Evolutionary conservation across 2,888 invertebrate genomes (phyloP).

Genomic region (Chrysina gloriosa): DNA sequence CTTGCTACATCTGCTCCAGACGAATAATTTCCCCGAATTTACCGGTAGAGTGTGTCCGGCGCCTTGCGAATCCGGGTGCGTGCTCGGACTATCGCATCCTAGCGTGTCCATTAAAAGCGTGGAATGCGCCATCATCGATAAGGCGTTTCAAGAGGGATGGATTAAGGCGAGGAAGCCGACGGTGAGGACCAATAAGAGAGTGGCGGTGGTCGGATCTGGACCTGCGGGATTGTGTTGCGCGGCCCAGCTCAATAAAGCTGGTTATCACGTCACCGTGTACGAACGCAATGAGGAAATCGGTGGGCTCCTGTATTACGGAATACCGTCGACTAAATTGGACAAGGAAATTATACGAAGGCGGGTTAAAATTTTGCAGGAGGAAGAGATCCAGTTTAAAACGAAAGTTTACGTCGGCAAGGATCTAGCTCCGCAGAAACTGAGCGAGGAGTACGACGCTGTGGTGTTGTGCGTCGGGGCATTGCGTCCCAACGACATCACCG

Average conservation of each 20-base stretch:
- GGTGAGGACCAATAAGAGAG: conserved; percentile 61
- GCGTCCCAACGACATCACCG: conserved; percentile 91
- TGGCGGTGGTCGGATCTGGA: conserved; percentile 94
- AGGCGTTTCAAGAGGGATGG: conserved; percentile 97
- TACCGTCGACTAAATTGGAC: conserved; percentile 99
- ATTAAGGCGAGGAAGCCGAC: conserved; percentile 76
- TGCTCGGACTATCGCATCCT: conserved; percentile 91
- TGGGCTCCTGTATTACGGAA: conserved; percentile 96
- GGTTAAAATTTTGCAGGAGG: conserved; percentile 85
- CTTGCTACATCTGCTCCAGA: conserved; percentile 90
- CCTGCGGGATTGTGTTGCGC: conserved; percentile 96
- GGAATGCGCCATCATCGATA: conserved; percentile 98
- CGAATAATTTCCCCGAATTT: conserved; percentile 94
- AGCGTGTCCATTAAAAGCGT: conserved; percentile 99
- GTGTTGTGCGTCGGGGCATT: conserved; percentile 94
- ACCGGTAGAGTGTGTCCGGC: conserved; percentile 87
- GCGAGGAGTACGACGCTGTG: conserved; percentile 82
- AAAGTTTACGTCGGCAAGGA: conserved; percentile 92
- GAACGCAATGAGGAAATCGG: conserved; percentile 96
- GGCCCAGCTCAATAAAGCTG: conserved; percentile 96
- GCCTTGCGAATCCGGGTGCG: conserved; percentile 98
- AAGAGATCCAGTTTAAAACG: conserved; percentile 88
- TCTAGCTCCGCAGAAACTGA: conserved; percentile 79
- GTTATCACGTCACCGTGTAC: conserved; percentile 94
- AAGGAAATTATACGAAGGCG: conserved; percentile 93